Percentiles rank a stretch among this genome's conserved stretches.
Conservation (phyloP, 2,888 invertebrate genomes). For the Listrodromus nycthemerus region DNA sequence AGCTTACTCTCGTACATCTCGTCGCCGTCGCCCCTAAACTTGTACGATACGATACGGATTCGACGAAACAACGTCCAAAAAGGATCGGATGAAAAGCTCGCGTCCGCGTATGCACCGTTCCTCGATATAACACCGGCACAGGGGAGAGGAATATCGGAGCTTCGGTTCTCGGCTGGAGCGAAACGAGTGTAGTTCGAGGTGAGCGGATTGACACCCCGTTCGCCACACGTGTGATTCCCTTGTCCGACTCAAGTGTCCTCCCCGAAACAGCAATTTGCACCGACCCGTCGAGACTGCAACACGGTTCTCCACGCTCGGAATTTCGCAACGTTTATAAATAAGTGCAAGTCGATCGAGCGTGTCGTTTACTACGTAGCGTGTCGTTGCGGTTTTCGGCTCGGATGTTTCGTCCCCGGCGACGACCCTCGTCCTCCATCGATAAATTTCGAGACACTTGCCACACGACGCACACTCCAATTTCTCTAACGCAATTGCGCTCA, state of each 20-base stretch:
- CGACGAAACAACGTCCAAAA: conserved; percentile 13
- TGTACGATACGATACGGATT: conserved; percentile 1
- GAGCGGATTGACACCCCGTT: conserved; percentile 24
- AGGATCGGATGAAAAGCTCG: conserved; percentile 9
- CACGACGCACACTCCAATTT: conserved; percentile 4
- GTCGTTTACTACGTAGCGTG: neutral
- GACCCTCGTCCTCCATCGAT: neutral
- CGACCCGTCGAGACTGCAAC: neutral
- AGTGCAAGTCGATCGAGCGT: neutral
- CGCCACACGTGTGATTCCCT: conserved; percentile 26
- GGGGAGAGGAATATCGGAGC: conserved; percentile 9
- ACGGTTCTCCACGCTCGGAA: neutral
- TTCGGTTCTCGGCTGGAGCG: neutral
- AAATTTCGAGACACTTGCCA: neutral
- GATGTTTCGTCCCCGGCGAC: neutral
- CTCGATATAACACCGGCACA: neutral
- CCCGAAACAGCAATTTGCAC: conserved; percentile 4
- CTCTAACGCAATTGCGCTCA: conserved; percentile 15
- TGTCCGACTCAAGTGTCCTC: conserved; percentile 12
- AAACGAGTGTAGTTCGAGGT: conserved; percentile 33
- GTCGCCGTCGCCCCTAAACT: conserved; percentile 3
- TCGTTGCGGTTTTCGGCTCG: too few relatives aligned
- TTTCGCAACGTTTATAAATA: neutral
- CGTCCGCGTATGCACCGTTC: too few relatives aligned
- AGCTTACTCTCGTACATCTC: neutral